These are phyloP conservation scores for Pterophyllum scalare DNA, from an alignment of 2,113 vertebrate genomes.

Conservation along the genomic window DNA sequence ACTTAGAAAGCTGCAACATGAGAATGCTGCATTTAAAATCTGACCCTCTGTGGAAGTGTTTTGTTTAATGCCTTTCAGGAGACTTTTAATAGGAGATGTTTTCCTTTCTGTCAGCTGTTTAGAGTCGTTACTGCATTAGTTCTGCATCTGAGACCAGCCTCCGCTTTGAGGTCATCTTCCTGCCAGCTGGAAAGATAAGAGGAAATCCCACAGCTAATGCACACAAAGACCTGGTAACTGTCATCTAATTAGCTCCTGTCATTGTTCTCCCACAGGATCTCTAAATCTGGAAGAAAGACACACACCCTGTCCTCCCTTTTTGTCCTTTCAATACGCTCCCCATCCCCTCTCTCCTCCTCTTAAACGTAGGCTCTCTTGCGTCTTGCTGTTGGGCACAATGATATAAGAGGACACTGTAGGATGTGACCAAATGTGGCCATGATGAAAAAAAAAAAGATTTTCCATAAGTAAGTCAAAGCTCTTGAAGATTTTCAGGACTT, in stretches of 20 bases:
- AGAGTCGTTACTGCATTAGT: slow-evolving; percentile 1
- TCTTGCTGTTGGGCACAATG: background rate
- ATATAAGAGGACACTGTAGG: background rate
- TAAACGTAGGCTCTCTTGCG: background rate
- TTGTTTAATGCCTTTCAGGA: background rate
- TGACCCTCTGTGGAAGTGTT: background rate
- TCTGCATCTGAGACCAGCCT: background rate
- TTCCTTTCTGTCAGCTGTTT: background rate
- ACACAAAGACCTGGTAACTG: slow-evolving; percentile 51
- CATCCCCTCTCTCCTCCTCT: background rate
- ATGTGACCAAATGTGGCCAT: background rate
- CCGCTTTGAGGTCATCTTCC: slow-evolving; percentile 47
- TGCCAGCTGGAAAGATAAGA: slow-evolving; percentile 57
- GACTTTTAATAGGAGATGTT: slow-evolving; percentile 1
- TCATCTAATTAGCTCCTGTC: slow-evolving; percentile 72
- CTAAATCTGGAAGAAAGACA: slow-evolving; percentile 68
- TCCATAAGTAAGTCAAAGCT: background rate
- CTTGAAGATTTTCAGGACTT: slow-evolving; percentile 1
- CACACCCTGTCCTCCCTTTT: slow-evolving; percentile 52
- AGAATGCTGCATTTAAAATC: background rate
- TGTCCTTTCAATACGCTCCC: slow-evolving; percentile 28
- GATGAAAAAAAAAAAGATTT: background rate
- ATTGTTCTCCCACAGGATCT: slow-evolving; percentile 74
- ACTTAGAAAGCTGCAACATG: background rate
- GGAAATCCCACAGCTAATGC: slow-evolving; percentile 41